Percentiles rank a stretch among this genome's conserved stretches.
Evolutionary conservation across 2,888 invertebrate genomes (phyloP).

Genomic region (Parnassius glacialis): DNA sequence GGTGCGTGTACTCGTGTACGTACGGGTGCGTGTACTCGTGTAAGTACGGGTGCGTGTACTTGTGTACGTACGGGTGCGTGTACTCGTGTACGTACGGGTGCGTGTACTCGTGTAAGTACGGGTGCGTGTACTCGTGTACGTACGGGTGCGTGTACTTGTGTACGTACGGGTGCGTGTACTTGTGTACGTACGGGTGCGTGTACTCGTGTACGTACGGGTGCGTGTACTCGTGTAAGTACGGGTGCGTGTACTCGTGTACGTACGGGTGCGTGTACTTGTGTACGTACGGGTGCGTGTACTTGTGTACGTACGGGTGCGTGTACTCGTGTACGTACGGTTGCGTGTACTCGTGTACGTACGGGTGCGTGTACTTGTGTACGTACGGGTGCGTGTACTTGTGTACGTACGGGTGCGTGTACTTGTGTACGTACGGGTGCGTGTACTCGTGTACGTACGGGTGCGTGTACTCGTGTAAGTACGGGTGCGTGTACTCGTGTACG

Average conservation of each 20-base stretch:
- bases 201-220: no score
- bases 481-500: slow-evolving; percentile 54
- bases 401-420: neutral
- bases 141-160: no score
- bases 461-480: neutral
- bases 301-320: neutral
- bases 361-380: slow-evolving; percentile 83
- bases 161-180: no score
- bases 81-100: no score
- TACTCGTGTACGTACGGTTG: neutral
- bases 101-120: no score
- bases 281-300: neutral
- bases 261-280: neutral
- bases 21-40: no score
- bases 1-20: no score
- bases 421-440: neutral
- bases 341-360: slow-evolving; percentile 4
- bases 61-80: no score
- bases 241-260: no score
- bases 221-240: no score
- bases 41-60: no score
- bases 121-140: neutral
- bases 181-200: no score
- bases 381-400: slow-evolving; percentile 85
- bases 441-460: neutral